Percentiles rank a stretch among this genome's conserved stretches.
These are phyloP conservation scores for Berghia stephanieae DNA, from an alignment of 1,140 invertebrate genomes.

Conservation along the genomic window DNA sequence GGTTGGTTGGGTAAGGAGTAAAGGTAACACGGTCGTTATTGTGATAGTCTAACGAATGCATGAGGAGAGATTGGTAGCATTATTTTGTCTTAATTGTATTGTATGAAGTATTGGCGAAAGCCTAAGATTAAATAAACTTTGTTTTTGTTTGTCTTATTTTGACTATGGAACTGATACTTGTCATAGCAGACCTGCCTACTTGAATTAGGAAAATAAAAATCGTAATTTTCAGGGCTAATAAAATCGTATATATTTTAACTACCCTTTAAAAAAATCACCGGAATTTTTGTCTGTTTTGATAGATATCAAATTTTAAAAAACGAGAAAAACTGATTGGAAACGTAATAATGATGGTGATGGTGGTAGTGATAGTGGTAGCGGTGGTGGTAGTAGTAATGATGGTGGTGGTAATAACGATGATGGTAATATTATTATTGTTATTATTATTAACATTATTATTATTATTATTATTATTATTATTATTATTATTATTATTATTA, in stretches of 20 bases:
- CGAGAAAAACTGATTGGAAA: background rate
- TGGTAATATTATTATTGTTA: constrained; percentile 5
- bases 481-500: background rate
- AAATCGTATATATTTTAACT: background rate
- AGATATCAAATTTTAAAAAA: too few relatives aligned
- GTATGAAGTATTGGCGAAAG: too few relatives aligned
- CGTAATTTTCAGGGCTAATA: background rate
- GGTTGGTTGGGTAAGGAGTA: too few relatives aligned
- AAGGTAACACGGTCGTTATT: too few relatives aligned
- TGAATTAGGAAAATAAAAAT: background rate
- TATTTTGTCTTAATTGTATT: too few relatives aligned
- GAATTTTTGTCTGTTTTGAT: too few relatives aligned
- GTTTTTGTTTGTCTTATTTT: too few relatives aligned
- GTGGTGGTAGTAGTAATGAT: constrained; percentile 8
- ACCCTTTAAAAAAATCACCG: too few relatives aligned
- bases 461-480: background rate
- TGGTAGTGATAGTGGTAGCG: background rate
- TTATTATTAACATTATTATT: background rate
- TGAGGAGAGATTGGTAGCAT: too few relatives aligned
- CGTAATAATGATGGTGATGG: background rate
- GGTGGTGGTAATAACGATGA: constrained; percentile 3
- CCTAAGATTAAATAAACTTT: too few relatives aligned
- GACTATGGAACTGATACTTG: constrained; percentile 1
- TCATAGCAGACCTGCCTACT: background rate
- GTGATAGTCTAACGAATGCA: too few relatives aligned